Conservation (phyloP, 2,888 invertebrate genomes). For the Fissipunctia ypsillon region DNA sequence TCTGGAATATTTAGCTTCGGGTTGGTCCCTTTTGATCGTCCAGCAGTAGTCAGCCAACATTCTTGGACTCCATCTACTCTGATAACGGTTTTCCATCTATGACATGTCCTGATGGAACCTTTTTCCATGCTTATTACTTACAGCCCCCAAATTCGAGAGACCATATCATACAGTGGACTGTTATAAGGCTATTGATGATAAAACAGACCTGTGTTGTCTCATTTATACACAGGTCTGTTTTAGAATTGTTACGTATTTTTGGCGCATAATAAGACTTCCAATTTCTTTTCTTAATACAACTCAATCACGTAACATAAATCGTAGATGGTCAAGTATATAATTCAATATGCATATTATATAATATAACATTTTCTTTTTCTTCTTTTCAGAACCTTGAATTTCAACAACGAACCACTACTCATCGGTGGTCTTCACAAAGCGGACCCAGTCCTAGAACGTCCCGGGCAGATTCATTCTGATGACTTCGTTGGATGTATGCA, state of each 20-base stretch:
- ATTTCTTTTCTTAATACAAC: background rate
- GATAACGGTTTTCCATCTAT: too few relatives aligned
- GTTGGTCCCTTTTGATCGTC: too few relatives aligned
- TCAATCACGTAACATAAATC: background rate
- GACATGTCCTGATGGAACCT: too few relatives aligned
- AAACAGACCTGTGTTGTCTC: background rate
- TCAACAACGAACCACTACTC: slow-evolving; percentile 96
- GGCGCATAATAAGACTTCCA: background rate
- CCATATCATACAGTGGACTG: background rate
- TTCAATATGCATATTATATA: background rate
- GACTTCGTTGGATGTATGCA: slow-evolving; percentile 98
- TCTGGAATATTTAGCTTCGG: too few relatives aligned
- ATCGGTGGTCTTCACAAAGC: slow-evolving; percentile 96
- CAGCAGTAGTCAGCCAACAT: too few relatives aligned
- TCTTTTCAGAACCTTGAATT: slow-evolving; percentile 95
- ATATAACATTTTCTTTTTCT: slow-evolving; percentile 41
- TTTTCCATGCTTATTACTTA: too few relatives aligned
- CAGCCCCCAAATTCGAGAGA: background rate
- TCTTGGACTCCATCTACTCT: too few relatives aligned
- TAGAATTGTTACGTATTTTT: background rate
- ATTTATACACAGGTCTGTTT: background rate
- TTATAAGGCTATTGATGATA: background rate
- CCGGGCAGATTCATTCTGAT: slow-evolving; percentile 97
- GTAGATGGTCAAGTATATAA: background rate
- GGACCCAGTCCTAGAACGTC: slow-evolving; percentile 96